These are phyloP conservation scores for Heliconius sara DNA, from an alignment of 2,888 invertebrate genomes.

Conservation along the genomic window DNA sequence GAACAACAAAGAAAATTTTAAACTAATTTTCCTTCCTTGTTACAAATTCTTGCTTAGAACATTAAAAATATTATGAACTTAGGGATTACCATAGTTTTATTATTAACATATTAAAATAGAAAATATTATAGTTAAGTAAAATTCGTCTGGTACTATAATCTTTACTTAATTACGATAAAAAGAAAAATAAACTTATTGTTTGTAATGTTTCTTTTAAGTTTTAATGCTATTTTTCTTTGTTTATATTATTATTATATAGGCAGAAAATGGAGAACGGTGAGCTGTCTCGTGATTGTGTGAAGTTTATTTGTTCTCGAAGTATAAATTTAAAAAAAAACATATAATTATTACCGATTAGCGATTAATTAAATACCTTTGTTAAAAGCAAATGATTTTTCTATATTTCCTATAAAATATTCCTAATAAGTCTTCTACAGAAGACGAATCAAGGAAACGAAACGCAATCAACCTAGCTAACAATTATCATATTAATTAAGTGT, in stretches of 20 bases:
- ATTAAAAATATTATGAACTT: background rate
- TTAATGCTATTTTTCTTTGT: background rate
- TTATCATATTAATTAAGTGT: slow-evolving; percentile 32
- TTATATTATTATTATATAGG: background rate
- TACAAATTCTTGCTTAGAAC: background rate
- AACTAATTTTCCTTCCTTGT: background rate
- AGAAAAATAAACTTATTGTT: background rate
- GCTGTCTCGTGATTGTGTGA: background rate
- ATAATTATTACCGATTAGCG: background rate
- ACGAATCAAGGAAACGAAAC: slow-evolving; percentile 39
- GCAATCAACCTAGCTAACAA: slow-evolving; percentile 42
- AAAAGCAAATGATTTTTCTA: background rate
- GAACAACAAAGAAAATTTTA: too few relatives aligned
- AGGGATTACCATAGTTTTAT: background rate
- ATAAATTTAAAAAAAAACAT: too few relatives aligned
- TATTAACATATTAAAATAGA: background rate
- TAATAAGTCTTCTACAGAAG: slow-evolving; percentile 3
- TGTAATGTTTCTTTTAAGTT: background rate
- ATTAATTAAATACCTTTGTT: background rate
- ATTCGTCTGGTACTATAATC: background rate
- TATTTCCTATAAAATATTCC: slow-evolving; percentile 1
- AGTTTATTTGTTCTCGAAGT: too few relatives aligned
- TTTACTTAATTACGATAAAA: background rate
- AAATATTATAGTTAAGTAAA: background rate
- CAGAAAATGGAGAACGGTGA: background rate